Base-by-base conservation (phyloP, 2,888 invertebrate genomes). In the Drosophila mercatorum region DNA sequence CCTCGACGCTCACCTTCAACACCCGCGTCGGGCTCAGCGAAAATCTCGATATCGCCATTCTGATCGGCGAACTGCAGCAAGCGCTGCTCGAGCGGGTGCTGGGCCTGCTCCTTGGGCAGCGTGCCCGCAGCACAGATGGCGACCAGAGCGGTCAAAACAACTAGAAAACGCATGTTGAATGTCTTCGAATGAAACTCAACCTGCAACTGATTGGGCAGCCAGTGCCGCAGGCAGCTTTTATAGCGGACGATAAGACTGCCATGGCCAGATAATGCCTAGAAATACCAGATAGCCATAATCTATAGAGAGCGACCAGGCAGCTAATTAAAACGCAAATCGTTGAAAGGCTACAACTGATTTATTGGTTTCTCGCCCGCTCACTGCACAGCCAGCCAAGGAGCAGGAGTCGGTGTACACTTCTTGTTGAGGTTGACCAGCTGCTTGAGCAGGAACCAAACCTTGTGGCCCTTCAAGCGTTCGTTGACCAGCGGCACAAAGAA, bases 401-500 rank as follows among this genome's bases (percentile, higher is more conserved):
- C 88, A 8, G 91, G 89, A 3, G 82, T 81, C 44, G 92, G 91
- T 0, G 68, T 26, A 51, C 92, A 92, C 5, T 75, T 80, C n/a
- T 46, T 61, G 34, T 31, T 68, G 3, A 59, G 57, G 28, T 55
- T 43, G 28, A 49, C 38, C 10, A 81, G 12, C 59, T 72, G 11
- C 12, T 74, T 68, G 2, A 92, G 28, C 8, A 91, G 28, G 72
- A 63, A 80, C 92, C 92, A 92, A 38, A 92, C 34, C 58, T 92
- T 92, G 11, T 90, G 85, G 11, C 92, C 92, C 75, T 89, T 82
- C 60, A 92, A 36, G 10, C 66, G 68, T 0, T 52, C 49, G 62
- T 92, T 92, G 5, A 91, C 77, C 26, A 68, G 40, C 0, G 92
- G 92, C 17, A 91, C 91, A 46, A 92, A 36, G 26, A 43, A 62